Evolutionary conservation across 30 jellyfish, hydroid and myxozoan species (phyloP).

Genomic region (Pelagia noctiluca): DNA sequence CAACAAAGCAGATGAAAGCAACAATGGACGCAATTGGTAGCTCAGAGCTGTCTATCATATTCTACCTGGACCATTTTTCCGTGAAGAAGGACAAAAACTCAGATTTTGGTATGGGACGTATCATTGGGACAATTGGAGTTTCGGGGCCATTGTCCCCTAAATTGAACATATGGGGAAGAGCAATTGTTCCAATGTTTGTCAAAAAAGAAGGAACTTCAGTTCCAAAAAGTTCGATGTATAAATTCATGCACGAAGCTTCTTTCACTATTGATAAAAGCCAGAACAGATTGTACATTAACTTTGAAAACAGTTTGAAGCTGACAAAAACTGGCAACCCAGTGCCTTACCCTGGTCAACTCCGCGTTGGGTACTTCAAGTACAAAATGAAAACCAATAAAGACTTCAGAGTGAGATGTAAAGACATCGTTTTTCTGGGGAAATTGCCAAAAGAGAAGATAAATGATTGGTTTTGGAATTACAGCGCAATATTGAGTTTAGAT

Average conservation of each 20-base stretch:
- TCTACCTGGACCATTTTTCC: constrained; percentile 4
- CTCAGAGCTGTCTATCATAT: constrained; percentile 34
- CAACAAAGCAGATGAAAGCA: constrained; percentile 42
- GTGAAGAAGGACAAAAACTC: neutral
- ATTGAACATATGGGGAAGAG: constrained; percentile 46
- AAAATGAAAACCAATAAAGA: neutral
- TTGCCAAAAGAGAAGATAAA: neutral
- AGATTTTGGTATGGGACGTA: constrained; percentile 45
- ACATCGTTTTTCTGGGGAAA: neutral
- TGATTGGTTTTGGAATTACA: neutral
- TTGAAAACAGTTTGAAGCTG: constrained; percentile 20
- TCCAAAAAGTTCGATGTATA: neutral
- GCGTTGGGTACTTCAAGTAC: neutral
- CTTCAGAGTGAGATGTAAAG: neutral
- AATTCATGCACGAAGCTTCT: constrained; percentile 22
- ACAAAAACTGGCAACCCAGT: constrained; percentile 27
- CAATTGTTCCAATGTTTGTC: constrained; percentile 16
- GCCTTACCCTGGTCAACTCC: neutral
- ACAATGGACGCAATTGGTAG: constrained; percentile 20
- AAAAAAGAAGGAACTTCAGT: neutral
- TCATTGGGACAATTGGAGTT: constrained; percentile 58
- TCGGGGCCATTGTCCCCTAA: constrained; percentile 59
- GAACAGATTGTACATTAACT: constrained; percentile 30
- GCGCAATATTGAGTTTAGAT: neutral
- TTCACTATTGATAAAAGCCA: constrained; percentile 25